Base-by-base conservation (phyloP, 2,888 invertebrate genomes). In the Trissoscelio sp. region DNA sequence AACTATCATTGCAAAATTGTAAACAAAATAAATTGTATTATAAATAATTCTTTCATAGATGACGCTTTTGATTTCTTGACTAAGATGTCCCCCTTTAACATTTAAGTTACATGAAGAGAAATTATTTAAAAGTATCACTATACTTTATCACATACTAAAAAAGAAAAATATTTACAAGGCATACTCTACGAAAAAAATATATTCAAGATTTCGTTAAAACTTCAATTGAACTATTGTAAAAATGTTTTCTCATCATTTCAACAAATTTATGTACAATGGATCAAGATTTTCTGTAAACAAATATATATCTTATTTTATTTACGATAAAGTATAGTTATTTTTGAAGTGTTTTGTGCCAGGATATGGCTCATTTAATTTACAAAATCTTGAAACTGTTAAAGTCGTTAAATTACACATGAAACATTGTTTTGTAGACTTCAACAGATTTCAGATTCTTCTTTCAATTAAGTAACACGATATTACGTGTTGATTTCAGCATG, bases 21-120 rank as follows among this genome's bases (percentile, higher is more conserved):
- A n/a, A n/a, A n/a, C n/a, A 24, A 24, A 24, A 6, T 6, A 24
- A 24, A 24, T 24, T 24, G 24, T 6, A 24, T 24, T 24, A 24
- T 24, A 24, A 24, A n/a, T n/a, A n/a, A n/a, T n/a, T n/a, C n/a
- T n/a, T n/a, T n/a, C n/a, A n/a, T n/a, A n/a, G n/a, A n/a, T n/a
- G n/a, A n/a, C n/a, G n/a, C n/a, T n/a, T n/a, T n/a, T n/a, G n/a
- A 11, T 42, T 42, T 42, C 22, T 48, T 18, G n/a, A 16, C 34
- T 16, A 42, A 69, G 44, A 57, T 57, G 34, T 22, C 57, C 46
- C 46, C 46, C 46, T 55, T 69, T 46, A 57, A 57, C 57, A 69
- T 57, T 20, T 34, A 69, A n/a, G 22, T 57, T 69, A 69, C 67
- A 69, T 44, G 55, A 55, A 55, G 67, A 51, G n/a, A 44, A 46